Base-by-base conservation (phyloP, 2,113 vertebrate species). In the Atherinomorus stipes region DNA sequence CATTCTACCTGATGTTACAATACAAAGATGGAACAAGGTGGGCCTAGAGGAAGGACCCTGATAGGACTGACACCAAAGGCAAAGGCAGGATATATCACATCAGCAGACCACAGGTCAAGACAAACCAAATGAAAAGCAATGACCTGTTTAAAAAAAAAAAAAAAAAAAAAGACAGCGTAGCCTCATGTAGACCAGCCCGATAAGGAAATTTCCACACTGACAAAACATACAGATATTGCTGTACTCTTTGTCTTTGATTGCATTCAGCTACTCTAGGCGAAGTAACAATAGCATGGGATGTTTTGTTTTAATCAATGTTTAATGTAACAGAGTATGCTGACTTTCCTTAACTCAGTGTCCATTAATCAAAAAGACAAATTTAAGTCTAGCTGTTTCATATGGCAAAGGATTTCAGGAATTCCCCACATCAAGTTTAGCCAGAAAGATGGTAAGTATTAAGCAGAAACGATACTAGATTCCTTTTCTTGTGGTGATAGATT, bases 61-160 rank as follows among this genome's bases (percentile, higher is more conserved):
- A 93, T 93, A 91, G 91, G 76, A 78, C 73, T 62, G 76, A 75
- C 69, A 85, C 88, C 84, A 91, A 89, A 86, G 76, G 62, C 22
- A 40, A 58, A 70, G 22, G 59, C 73, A 65, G 78, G 76, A 85
- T 51, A 38, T 52, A 69, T 71, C 69, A 71, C 75, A 70, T 60
- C 37, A 54, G 31, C 53, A 51, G 72, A 19, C 71, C 63, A 79
- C 31, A 40, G 60, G 68, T 70, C 11, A 58, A 71, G 69, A 60
- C 19, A 74, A 22, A 53, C 37, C 12, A n/a, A 37, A 26, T 40
- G 53, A 63, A 37, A 69, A 64, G 47, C 38, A 40, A 69, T 37
- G 45, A 23, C 31, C 7, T 13, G 23, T 57, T 47, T 40, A 71
- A 25, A 71, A 72, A 56, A 23, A 72, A 73, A 59, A 54, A 31